Evolutionary conservation across 2,113 vertebrate species (phyloP).

Genomic region (Prinia subflava): DNA sequence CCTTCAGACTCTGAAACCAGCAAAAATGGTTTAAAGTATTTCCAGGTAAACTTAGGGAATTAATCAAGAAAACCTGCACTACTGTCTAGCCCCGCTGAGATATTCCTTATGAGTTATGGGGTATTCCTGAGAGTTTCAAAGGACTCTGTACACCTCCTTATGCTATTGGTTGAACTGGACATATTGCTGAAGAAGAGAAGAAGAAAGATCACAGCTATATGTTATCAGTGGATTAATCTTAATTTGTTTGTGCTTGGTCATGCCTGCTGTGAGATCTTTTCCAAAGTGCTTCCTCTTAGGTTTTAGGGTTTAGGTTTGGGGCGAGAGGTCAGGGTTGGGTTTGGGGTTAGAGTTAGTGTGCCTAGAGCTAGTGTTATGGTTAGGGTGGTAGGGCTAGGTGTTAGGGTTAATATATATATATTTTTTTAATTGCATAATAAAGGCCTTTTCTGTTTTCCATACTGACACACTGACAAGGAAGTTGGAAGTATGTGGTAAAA

Average conservation of each 20-base stretch:
- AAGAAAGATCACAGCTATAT: neutral
- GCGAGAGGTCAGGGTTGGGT: neutral
- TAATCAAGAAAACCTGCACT: neutral
- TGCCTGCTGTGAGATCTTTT: neutral
- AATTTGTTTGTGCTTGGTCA: neutral
- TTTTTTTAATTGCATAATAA: neutral
- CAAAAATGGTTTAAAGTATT: neutral
- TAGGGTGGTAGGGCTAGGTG: neutral
- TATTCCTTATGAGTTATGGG: neutral
- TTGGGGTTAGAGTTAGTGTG: neutral
- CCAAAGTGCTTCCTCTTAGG: neutral
- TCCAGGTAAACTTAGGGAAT: neutral
- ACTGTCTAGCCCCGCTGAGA: rapidly evolving
- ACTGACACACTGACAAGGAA: neutral
- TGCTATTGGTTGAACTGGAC: neutral
- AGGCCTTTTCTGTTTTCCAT: neutral
- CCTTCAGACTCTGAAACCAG: neutral
- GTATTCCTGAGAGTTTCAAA: neutral
- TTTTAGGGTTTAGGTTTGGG: neutral
- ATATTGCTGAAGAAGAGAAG: neutral
- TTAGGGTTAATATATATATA: neutral
- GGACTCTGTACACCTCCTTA: neutral
- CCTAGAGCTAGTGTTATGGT: neutral
- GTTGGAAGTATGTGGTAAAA: no score
- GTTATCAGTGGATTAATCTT: neutral